A percentile compares a stretch with the other conserved stretches of the same genome.
phyloP scores from a whole-genome alignment of 2,113 vertebrate species.

The Gallinago media region DNA sequence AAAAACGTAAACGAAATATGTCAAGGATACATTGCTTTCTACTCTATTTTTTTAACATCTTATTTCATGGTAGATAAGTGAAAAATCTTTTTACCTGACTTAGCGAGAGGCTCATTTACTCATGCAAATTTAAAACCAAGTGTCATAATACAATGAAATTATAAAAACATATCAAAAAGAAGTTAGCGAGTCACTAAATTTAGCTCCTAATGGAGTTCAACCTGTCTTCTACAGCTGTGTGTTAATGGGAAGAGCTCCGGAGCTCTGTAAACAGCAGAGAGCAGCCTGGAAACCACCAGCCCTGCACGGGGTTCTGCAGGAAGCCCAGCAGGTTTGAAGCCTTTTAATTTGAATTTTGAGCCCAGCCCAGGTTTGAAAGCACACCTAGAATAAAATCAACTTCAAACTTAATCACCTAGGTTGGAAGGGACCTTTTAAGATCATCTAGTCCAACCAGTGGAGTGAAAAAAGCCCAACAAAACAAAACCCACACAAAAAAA shows the following conservation, averaged over 20 bases:
- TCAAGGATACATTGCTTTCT: conserved; percentile 37
- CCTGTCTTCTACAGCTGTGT: background rate
- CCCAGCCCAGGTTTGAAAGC: background rate
- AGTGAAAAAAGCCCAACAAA: no score
- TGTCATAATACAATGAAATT: conserved; percentile 72
- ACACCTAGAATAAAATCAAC: background rate
- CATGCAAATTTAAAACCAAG: conserved; percentile 69
- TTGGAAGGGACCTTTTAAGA: no score
- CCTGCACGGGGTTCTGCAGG: fast-evolving
- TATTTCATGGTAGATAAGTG: conserved; percentile 57
- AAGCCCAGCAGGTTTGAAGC: background rate
- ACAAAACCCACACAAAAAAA: no score
- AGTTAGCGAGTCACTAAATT: conserved; percentile 67
- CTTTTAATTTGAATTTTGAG: background rate
- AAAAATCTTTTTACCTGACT: conserved; percentile 65
- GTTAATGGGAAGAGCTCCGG: background rate
- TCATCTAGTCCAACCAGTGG: no score
- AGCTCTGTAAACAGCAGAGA: conserved; percentile 6
- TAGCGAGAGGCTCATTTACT: conserved; percentile 59
- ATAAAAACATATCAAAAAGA: conserved; percentile 66
- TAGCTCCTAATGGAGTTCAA: conserved; percentile 51
- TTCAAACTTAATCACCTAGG: background rate
- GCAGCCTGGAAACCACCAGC: background rate
- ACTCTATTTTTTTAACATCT: conserved; percentile 42
- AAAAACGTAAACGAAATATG: conserved; percentile 49